Percentiles rank a stretch among this genome's conserved stretches.
Evolutionary conservation across 2,888 invertebrate species (phyloP).

Genomic region (Gibbula magus): DNA sequence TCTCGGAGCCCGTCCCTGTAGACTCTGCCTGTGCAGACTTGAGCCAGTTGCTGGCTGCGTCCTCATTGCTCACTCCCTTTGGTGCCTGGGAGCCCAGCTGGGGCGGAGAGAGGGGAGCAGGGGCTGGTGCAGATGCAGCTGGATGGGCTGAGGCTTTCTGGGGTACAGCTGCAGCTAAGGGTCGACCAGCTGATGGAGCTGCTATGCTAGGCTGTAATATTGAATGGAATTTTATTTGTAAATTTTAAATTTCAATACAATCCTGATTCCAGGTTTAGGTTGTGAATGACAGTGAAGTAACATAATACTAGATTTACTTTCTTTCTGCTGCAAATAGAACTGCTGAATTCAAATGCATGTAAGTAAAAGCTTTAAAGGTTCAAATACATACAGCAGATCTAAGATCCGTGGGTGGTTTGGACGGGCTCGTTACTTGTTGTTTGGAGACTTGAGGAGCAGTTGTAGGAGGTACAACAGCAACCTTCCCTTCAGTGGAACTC

Average conservation of each 20-base stretch:
- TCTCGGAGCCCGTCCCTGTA: slow-evolving; percentile 44
- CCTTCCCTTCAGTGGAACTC: neutral
- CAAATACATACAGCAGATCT: slow-evolving; percentile 37
- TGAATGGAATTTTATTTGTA: neutral
- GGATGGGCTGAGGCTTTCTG: neutral
- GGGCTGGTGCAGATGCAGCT: neutral
- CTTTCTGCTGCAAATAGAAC: neutral
- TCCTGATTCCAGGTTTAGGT: neutral
- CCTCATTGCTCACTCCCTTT: slow-evolving; percentile 46
- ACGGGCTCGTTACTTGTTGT: slow-evolving; percentile 26
- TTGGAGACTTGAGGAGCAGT: neutral
- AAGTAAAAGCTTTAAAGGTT: neutral
- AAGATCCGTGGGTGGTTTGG: slow-evolving; percentile 31
- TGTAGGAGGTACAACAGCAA: neutral
- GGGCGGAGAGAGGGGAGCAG: neutral
- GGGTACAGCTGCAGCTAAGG: neutral
- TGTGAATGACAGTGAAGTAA: neutral
- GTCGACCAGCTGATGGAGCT: neutral
- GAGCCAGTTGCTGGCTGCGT: slow-evolving; percentile 69
- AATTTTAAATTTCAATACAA: too few relatives aligned
- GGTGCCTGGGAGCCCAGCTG: neutral
- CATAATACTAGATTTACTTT: neutral
- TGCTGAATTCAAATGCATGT: neutral
- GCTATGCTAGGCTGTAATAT: neutral
- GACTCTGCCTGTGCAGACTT: slow-evolving; percentile 65